A percentile compares a stretch with the other conserved stretches of the same genome.
Evolutionary conservation across 1,140 invertebrate species (phyloP).

Genomic region (Musca domestica): DNA sequence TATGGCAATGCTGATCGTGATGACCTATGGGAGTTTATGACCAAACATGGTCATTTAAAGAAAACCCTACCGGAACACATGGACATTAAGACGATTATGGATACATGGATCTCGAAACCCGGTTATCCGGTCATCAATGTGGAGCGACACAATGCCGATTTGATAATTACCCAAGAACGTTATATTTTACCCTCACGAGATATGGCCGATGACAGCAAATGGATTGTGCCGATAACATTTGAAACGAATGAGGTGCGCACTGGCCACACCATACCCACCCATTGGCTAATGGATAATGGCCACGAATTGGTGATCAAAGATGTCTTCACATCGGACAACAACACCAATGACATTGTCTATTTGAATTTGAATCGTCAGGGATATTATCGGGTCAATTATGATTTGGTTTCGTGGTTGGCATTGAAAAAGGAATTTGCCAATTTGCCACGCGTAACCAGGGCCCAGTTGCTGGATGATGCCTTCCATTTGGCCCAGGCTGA

Average conservation of each 20-base stretch:
- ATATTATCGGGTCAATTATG: slow-evolving; percentile 76
- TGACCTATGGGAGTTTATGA: slow-evolving; percentile 69
- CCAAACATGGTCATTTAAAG: slow-evolving; percentile 55
- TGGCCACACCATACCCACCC: slow-evolving; percentile 40
- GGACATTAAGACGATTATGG: slow-evolving; percentile 70
- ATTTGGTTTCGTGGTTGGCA: slow-evolving; percentile 64
- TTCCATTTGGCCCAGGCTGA: slow-evolving; percentile 70
- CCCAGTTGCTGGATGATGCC: slow-evolving; percentile 79
- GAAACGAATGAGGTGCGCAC: slow-evolving; percentile 49
- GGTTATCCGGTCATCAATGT: slow-evolving; percentile 78
- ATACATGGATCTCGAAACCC: slow-evolving; percentile 78
- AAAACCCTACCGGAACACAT: slow-evolving; percentile 54
- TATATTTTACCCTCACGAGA: slow-evolving; percentile 40
- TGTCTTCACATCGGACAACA: slow-evolving; percentile 32
- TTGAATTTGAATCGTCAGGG: slow-evolving; percentile 56
- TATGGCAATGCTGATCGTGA: slow-evolving; percentile 69
- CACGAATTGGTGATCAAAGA: slow-evolving; percentile 38
- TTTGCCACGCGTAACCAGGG: slow-evolving; percentile 64
- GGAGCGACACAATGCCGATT: slow-evolving; percentile 35
- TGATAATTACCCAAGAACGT: slow-evolving; percentile 42
- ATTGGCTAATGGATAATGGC: slow-evolving; percentile 43
- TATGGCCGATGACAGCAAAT: slow-evolving; percentile 43
- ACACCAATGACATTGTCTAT: slow-evolving; percentile 39
- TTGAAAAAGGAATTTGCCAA: slow-evolving; percentile 60
- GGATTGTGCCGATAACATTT: slow-evolving; percentile 62